Percentiles rank a stretch among this genome's conserved stretches.
These are phyloP conservation scores for Ferdinandea cuprea DNA, from an alignment of 2,888 invertebrate genomes.

Conservation along the genomic window DNA sequence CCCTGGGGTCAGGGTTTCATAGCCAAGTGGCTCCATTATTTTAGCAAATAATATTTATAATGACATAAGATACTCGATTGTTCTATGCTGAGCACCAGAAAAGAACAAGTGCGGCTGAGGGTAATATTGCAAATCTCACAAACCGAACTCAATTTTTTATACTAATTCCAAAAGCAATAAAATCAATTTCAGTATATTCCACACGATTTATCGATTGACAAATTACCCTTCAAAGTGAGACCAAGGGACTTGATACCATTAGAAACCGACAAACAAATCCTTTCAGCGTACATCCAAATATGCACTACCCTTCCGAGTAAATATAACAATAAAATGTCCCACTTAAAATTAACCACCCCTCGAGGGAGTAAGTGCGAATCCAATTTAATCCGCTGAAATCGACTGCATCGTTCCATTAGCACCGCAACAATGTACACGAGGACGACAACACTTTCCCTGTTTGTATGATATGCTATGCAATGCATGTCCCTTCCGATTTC, in stretches of 20 bases:
- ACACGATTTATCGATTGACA: slow-evolving; percentile 48
- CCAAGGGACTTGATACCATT: slow-evolving; percentile 17
- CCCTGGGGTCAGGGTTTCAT: slow-evolving; percentile 1
- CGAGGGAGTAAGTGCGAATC: slow-evolving; percentile 62
- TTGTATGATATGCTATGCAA: background rate
- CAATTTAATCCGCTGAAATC: slow-evolving; percentile 63
- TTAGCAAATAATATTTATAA: slow-evolving; percentile 47
- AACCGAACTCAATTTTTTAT: slow-evolving; percentile 36
- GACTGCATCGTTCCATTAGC: slow-evolving; percentile 65
- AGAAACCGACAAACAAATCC: background rate
- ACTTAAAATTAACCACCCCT: slow-evolving; percentile 62
- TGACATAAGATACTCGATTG: slow-evolving; percentile 55
- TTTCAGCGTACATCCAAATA: slow-evolving; percentile 3
- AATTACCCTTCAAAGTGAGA: slow-evolving; percentile 50
- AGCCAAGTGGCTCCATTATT: slow-evolving; percentile 50
- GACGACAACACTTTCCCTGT: slow-evolving; percentile 17
- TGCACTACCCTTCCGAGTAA: slow-evolving; percentile 27
- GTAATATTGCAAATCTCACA: slow-evolving; percentile 44
- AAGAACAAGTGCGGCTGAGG: slow-evolving; percentile 11
- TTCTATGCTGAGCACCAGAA: slow-evolving; percentile 28
- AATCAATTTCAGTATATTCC: slow-evolving; percentile 44
- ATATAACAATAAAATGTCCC: slow-evolving; percentile 58
- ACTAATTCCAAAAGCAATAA: slow-evolving; percentile 30
- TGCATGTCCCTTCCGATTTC: background rate
- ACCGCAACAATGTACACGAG: slow-evolving; percentile 28